Percentiles rank a stretch among this genome's conserved stretches.
Evolutionary conservation across 2,797 vertebrate genomes (phyloP).

Genomic region (Rhadinocentrus ornatus): DNA sequence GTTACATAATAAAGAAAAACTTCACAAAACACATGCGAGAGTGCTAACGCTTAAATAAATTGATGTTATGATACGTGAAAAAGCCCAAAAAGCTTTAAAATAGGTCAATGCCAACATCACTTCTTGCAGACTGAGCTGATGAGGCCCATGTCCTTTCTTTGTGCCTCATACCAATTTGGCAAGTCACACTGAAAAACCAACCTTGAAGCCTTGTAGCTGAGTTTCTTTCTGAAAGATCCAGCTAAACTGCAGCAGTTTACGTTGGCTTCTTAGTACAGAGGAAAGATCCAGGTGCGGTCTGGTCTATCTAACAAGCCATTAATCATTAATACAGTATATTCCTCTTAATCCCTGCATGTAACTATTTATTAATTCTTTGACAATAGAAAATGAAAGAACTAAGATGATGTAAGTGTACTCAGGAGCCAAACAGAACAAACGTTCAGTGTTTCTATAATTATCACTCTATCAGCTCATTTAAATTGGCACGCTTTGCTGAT

Average conservation of each 20-base stretch:
- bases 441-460: slow-evolving; percentile 6
- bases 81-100: slow-evolving; percentile 9
- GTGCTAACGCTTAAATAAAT: slow-evolving; percentile 23
- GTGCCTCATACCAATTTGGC: slow-evolving; percentile 32
- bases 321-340: slow-evolving; percentile 12
- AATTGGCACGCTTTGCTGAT: neutral
- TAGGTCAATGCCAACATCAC: slow-evolving; percentile 14
- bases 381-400: neutral
- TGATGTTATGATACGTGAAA: slow-evolving; percentile 28
- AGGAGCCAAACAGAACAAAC: neutral
- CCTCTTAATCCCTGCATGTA: neutral
- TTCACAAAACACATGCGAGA: slow-evolving; percentile 33
- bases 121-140: slow-evolving; percentile 25
- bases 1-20: slow-evolving; percentile 8
- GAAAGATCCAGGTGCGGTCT: neutral
- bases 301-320: slow-evolving; percentile 2
- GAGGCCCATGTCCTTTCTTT: neutral
- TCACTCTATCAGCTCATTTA: neutral
- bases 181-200: slow-evolving; percentile 20
- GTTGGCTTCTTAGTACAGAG: neutral
- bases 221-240: slow-evolving; percentile 3
- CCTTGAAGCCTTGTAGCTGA: slow-evolving; percentile 23
- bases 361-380: neutral
- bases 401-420: neutral
- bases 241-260: slow-evolving; percentile 7